Evolutionary conservation across 2,888 invertebrate genomes (phyloP).

Genomic region (Parthenolecanium corni): DNA sequence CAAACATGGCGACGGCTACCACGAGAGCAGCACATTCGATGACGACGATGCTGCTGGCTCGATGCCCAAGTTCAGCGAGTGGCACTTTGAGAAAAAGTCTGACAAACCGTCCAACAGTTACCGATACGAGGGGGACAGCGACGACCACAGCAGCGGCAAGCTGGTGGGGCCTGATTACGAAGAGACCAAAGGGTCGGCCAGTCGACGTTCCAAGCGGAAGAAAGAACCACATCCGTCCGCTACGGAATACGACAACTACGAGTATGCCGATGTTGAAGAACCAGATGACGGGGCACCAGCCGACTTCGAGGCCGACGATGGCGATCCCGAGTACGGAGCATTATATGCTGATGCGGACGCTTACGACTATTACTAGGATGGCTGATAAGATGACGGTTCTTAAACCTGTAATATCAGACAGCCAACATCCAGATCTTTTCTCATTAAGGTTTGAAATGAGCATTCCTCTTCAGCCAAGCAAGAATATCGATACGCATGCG

Average conservation of each 20-base stretch:
- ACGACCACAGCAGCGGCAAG: constrained; percentile 7
- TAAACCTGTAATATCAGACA: too few species aligned
- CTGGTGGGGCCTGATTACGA: constrained; percentile 12
- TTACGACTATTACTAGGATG: constrained; percentile 27
- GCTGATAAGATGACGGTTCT: constrained; percentile 1
- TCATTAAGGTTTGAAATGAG: too few species aligned
- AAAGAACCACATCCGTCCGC: constrained; percentile 29
- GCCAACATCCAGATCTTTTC: too few species aligned
- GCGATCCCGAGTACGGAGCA: constrained; percentile 31
- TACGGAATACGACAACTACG: constrained; percentile 31
- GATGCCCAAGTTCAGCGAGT: constrained; percentile 32
- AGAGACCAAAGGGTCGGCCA: not conserved
- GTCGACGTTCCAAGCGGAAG: not conserved
- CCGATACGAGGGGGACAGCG: constrained; percentile 11
- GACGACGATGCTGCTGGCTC: constrained; percentile 39
- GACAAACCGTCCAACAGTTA: constrained; percentile 24
- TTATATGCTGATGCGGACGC: constrained; percentile 30
- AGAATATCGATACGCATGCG: too few species aligned
- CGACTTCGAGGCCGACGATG: constrained; percentile 30
- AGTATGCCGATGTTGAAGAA: constrained; percentile 31
- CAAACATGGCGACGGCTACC: constrained; percentile 17
- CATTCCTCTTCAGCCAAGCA: too few species aligned
- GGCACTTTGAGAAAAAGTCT: constrained; percentile 32
- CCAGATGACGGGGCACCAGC: constrained; percentile 30
- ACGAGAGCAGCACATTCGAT: constrained; percentile 37